phyloP scores from a whole-genome alignment of 2,113 vertebrate genomes.

The Pterocles orientalis region DNA sequence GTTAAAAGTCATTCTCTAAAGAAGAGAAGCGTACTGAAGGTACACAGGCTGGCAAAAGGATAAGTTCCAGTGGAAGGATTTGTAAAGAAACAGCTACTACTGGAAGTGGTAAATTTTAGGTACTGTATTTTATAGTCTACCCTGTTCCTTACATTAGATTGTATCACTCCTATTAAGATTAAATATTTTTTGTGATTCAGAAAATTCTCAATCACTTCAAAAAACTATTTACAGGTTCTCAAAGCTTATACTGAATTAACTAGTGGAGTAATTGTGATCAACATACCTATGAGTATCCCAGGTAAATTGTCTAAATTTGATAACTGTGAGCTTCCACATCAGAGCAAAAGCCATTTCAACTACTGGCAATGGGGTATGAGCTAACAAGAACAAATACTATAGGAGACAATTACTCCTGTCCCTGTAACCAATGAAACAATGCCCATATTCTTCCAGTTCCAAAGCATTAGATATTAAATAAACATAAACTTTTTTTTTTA shows the following conservation, averaged over 20 bases:
- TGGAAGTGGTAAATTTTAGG: not conserved
- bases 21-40: not conserved
- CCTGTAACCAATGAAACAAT: not conserved
- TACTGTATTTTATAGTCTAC: not conserved
- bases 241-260: not conserved
- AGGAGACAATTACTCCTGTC: not conserved
- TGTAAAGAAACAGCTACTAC: not conserved
- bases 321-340: not conserved
- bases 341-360: not conserved
- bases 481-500: not conserved
- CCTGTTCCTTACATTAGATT: not conserved
- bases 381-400: not conserved
- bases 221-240: not conserved
- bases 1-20: not conserved
- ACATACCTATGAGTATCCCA: accelerated
- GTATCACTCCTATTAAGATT: not conserved
- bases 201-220: not conserved
- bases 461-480: not conserved
- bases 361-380: not conserved
- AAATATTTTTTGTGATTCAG: not conserved
- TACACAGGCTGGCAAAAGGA: not conserved
- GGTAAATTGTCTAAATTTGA: not conserved
- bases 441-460: not conserved
- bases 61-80: not conserved
- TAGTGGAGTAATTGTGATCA: not conserved